Evolutionary conservation across 2,888 invertebrate species (phyloP).

Genomic region (Drosophila neonasuta): DNA sequence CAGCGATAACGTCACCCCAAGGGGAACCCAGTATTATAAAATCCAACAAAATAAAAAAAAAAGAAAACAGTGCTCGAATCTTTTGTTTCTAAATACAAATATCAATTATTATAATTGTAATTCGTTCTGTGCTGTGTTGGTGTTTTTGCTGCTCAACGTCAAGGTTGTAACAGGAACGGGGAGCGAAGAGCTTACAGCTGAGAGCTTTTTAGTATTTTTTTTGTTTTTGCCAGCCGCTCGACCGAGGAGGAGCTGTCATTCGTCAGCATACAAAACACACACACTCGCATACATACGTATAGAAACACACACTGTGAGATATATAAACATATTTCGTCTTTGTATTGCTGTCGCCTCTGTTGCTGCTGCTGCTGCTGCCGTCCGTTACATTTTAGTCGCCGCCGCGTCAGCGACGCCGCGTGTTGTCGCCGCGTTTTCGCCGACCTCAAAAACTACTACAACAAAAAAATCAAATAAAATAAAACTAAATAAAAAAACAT

Average conservation of each 20-base stretch:
- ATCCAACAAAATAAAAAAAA: constrained; percentile 1
- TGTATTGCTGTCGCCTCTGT: constrained; percentile 44
- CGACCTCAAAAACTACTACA: constrained; percentile 54
- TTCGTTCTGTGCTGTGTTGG: constrained; percentile 30
- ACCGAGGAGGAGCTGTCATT: constrained; percentile 56
- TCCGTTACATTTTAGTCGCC: constrained; percentile 62
- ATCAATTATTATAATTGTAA: constrained; percentile 68
- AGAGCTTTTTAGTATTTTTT: constrained; percentile 28
- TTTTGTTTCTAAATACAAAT: constrained; percentile 57
- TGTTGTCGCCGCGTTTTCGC: constrained; percentile 61
- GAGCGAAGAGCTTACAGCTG: constrained; percentile 20
- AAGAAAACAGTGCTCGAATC: constrained; percentile 67
- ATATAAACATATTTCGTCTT: constrained; percentile 38
- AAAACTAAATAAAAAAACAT: constrained; percentile 33
- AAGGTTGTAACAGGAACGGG: constrained; percentile 60
- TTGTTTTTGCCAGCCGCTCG: constrained; percentile 46
- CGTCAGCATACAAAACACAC: constrained; percentile 30
- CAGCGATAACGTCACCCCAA: constrained; percentile 63
- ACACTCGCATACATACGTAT: neutral
- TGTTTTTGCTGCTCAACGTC: constrained; percentile 30
- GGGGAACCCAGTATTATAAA: constrained; percentile 55
- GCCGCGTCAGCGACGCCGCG: constrained; percentile 60
- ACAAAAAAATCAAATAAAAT: constrained; percentile 32
- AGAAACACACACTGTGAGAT: constrained; percentile 18
- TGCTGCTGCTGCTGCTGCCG: constrained; percentile 34